Evolutionary conservation across 2,888 invertebrate genomes (phyloP).

Genomic region (Macroteleia sp.): DNA sequence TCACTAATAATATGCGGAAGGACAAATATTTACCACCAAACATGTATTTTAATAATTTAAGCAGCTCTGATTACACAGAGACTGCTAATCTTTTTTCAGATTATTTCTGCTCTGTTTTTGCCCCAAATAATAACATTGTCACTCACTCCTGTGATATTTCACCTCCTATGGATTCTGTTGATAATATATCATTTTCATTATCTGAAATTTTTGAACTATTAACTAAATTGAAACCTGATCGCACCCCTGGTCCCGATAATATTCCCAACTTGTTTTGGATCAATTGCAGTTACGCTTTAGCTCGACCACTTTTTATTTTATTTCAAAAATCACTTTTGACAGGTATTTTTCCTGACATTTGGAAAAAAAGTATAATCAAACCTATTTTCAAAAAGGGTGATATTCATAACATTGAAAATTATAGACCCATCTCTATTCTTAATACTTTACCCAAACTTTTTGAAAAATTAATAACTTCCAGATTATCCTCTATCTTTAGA

Average conservation of each 20-base stretch:
- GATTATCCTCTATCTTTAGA: not conserved
- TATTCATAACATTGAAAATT: not conserved
- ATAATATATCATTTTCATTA: not conserved
- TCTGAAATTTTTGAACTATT: not conserved
- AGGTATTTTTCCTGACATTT: not conserved
- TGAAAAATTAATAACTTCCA: not conserved
- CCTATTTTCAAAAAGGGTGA: not conserved
- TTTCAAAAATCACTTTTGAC: not conserved
- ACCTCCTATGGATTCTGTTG: too few species aligned
- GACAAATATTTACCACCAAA: too few species aligned
- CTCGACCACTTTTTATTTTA: too few species aligned
- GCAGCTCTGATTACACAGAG: too few species aligned
- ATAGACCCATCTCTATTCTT: constrained; percentile 1
- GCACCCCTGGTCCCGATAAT: not conserved
- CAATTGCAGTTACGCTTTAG: not conserved
- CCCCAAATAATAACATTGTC: too few species aligned
- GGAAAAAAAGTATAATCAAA: not conserved
- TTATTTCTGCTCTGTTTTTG: too few species aligned
- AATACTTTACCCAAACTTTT: not conserved
- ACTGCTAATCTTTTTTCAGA: too few species aligned
- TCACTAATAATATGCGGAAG: too few species aligned
- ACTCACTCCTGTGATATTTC: too few species aligned
- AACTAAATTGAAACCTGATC: not conserved
- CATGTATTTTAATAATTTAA: too few species aligned
- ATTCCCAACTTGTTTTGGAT: not conserved